These are phyloP conservation scores for Corydoras maculifer DNA, from an alignment of 2,113 vertebrate genomes.

Conservation along the genomic window DNA sequence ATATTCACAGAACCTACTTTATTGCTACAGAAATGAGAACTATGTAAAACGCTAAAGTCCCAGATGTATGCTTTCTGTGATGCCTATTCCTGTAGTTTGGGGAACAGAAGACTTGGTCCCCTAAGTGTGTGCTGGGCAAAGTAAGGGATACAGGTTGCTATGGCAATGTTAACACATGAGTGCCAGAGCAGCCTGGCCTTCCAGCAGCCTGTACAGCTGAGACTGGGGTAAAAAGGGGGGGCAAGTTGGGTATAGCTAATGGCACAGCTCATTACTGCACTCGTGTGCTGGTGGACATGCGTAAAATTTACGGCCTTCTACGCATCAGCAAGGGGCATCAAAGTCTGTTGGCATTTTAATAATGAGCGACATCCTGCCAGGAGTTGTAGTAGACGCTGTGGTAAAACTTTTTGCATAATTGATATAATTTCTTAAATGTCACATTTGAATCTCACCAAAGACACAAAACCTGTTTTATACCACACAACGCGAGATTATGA, in stretches of 20 bases:
- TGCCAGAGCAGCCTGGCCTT: conserved; percentile 66
- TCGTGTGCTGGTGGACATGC: conserved; percentile 37
- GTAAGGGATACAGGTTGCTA: conserved; percentile 70
- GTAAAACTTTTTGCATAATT: conserved; percentile 42
- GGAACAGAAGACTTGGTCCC: conserved; percentile 36
- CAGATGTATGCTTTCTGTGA: conserved; percentile 25
- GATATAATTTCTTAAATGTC: conserved; percentile 26
- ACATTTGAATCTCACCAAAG: conserved; percentile 15
- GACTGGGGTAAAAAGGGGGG: conserved; percentile 50
- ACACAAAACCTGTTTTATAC: conserved; percentile 28
- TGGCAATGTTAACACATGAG: conserved; percentile 75
- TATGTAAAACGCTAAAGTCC: conserved; percentile 22
- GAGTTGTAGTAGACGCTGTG: conserved; percentile 40
- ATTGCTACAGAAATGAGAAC: conserved; percentile 13
- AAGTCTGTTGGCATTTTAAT: conserved; percentile 41
- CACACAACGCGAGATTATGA: conserved; percentile 31
- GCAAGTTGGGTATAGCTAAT: conserved; percentile 45
- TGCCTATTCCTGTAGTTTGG: conserved; percentile 39
- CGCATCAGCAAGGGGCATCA: conserved; percentile 26
- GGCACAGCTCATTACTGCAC: conserved; percentile 53
- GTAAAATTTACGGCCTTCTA: conserved; percentile 13
- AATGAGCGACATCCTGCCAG: conserved; percentile 47
- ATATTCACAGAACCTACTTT: conserved; percentile 4
- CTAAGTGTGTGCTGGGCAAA: conserved; percentile 56
- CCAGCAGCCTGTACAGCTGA: conserved; percentile 63